Evolutionary conservation across 2,113 vertebrate species (phyloP), one percentile per base, ranked within the genome.

Genomic region (Pseudopodoces humilis): DNA sequence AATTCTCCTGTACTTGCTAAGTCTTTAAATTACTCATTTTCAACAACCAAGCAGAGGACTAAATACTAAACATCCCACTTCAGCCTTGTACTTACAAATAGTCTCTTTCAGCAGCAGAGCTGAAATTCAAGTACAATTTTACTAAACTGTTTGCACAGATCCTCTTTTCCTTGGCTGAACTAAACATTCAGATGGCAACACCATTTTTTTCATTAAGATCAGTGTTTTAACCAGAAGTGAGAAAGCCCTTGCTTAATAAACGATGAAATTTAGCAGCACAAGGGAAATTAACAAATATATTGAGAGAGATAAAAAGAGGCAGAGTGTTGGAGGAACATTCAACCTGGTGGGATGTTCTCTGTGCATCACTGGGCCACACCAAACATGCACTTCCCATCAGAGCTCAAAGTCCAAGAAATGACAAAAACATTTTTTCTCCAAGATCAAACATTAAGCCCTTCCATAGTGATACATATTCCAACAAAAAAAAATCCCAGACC

Each of bases 381-480:
- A 88, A 84, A 60, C 24, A 41, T 3, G 13, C 17, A 12, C 49
- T 74, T 65, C 56, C 46, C 70, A 78, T 28, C 56, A 59, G 25
- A 20, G 47, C 25, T 75, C 47, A 15, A 33, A 11, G 25, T 56
- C 56, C 58, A 68, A 52, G 39, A 71, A 89, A 46, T 46, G 52
- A 62, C 11, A 65, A 65, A 78, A 63, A 0, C 39, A 33, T 17
- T 53, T 75, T 19, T 64, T 75, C 56, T 44, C 52, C 15, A 68
- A 71, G 63, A 64, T 30, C 23, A 52, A 20, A 55, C 15, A 4
- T 77, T 30, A 83, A 60, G 22, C 11, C 31, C 28, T 75, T 30
- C 21, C 47, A 70, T 0, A 62, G 33, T 1, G 3, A 50, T 4
- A 50, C 5, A 7, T 15, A 67, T 33, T 46, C 12, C n/a, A 79